phyloP scores from a whole-genome alignment of 2,113 vertebrate genomes.

The Sinocyclocheilus grahami region DNA sequence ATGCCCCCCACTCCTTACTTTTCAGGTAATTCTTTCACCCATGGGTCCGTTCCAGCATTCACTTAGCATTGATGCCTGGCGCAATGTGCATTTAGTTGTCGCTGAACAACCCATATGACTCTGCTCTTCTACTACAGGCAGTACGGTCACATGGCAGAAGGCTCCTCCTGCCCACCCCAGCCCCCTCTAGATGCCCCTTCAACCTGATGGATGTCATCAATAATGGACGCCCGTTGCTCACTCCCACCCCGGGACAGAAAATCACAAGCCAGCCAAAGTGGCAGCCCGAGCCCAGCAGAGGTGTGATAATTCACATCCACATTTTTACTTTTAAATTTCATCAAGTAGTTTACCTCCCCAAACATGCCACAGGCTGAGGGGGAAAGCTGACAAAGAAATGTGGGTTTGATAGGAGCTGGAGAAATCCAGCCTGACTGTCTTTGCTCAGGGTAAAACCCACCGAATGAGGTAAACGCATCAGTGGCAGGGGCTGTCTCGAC shows the following conservation, averaged over 20 bases:
- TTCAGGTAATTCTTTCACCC: background rate
- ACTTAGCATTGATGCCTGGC: background rate
- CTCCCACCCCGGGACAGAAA: constrained; percentile 39
- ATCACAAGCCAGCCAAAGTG: constrained; percentile 35
- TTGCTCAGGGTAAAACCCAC: constrained; percentile 48
- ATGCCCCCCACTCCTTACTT: background rate
- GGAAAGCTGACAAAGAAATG: constrained; percentile 50
- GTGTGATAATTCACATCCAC: constrained; percentile 58
- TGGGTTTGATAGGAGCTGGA: constrained; percentile 39
- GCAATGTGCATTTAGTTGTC: background rate
- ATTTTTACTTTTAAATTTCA: constrained; percentile 56
- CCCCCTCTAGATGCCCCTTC: constrained; percentile 33
- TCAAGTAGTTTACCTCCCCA: constrained; percentile 46
- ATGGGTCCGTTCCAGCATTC: background rate
- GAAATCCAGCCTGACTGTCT: constrained; percentile 42
- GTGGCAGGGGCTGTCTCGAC: constrained; percentile 44
- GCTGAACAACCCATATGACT: background rate
- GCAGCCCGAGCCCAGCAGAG: constrained; percentile 44
- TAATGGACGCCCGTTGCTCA: constrained; percentile 54
- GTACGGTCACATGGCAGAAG: background rate
- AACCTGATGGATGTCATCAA: constrained; percentile 56
- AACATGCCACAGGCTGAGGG: constrained; percentile 43
- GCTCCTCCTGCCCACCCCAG: background rate
- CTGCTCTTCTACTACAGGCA: constrained; percentile 5
- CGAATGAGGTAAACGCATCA: constrained; percentile 54